A percentile compares a stretch with the other conserved stretches of the same genome.
These are phyloP conservation scores for Tichodroma muraria DNA, from an alignment of 2,113 vertebrate species.

Conservation along the genomic window DNA sequence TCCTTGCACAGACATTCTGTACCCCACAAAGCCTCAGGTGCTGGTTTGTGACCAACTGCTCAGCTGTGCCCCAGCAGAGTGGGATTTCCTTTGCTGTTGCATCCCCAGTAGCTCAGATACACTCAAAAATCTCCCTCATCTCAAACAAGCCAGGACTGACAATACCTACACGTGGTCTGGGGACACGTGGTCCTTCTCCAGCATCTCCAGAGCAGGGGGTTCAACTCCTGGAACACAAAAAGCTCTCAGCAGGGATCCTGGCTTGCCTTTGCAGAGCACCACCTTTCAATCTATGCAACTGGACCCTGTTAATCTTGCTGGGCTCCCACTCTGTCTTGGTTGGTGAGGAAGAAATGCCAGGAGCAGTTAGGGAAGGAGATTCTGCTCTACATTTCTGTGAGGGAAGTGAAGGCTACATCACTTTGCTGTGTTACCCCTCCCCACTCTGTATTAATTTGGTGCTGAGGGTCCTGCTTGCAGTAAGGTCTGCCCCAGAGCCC, in stretches of 20 bases:
- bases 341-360: background rate
- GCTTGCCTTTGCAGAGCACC: background rate
- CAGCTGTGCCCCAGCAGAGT: background rate
- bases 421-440: background rate
- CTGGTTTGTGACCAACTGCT: background rate
- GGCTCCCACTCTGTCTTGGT: background rate
- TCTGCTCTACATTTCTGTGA: background rate
- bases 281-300: background rate
- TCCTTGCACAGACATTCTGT: background rate
- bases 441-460: background rate
- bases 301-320: background rate
- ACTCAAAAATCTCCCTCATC: background rate
- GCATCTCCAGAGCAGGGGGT: constrained; percentile 48
- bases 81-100: background rate
- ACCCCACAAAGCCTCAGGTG: background rate
- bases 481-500: background rate
- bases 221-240: constrained; percentile 60
- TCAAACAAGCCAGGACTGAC: background rate
- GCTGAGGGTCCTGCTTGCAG: too few relatives aligned
- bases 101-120: background rate
- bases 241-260: background rate
- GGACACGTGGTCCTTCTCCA: constrained; percentile 78
- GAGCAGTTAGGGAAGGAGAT: background rate
- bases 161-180: constrained; percentile 71
- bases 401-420: background rate